Evolutionary conservation across 2,888 invertebrate species (phyloP).

Genomic region (Congeria kusceri): DNA sequence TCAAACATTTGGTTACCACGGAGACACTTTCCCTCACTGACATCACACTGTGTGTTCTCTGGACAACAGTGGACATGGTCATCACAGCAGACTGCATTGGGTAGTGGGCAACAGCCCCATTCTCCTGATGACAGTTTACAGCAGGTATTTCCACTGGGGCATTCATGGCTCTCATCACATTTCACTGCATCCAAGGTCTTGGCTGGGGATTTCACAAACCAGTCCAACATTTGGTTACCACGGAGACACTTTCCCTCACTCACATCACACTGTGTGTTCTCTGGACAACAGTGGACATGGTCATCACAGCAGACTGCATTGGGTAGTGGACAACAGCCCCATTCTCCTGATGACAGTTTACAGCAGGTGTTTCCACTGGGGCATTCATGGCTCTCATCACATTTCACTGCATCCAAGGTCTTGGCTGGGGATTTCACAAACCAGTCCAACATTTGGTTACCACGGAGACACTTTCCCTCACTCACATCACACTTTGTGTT

Average conservation of each 20-base stretch:
- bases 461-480: slow-evolving; percentile 62
- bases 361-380: slow-evolving; percentile 70
- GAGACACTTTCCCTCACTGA: slow-evolving; percentile 44
- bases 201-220: slow-evolving; percentile 51
- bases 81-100: slow-evolving; percentile 80
- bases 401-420: slow-evolving; percentile 21
- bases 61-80: slow-evolving; percentile 78
- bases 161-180: slow-evolving; percentile 52
- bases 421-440: slow-evolving; percentile 51
- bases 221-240: slow-evolving; percentile 32
- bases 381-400: slow-evolving; percentile 55
- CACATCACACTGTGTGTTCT: slow-evolving; percentile 73
- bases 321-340: slow-evolving; percentile 81
- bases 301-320: slow-evolving; percentile 82
- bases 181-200: slow-evolving; percentile 17
- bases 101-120: slow-evolving; percentile 74
- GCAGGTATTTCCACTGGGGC: slow-evolving; percentile 67
- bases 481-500: slow-evolving; percentile 68
- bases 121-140: slow-evolving; percentile 53
- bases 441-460: slow-evolving; percentile 42
- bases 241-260: slow-evolving; percentile 36
- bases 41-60: slow-evolving; percentile 73
- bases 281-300: slow-evolving; percentile 81
- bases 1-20: slow-evolving; percentile 22
- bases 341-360: slow-evolving; percentile 64